Evolutionary conservation across 2,113 vertebrate genomes (phyloP).

Genomic region (Microcebus griseorufus): DNA sequence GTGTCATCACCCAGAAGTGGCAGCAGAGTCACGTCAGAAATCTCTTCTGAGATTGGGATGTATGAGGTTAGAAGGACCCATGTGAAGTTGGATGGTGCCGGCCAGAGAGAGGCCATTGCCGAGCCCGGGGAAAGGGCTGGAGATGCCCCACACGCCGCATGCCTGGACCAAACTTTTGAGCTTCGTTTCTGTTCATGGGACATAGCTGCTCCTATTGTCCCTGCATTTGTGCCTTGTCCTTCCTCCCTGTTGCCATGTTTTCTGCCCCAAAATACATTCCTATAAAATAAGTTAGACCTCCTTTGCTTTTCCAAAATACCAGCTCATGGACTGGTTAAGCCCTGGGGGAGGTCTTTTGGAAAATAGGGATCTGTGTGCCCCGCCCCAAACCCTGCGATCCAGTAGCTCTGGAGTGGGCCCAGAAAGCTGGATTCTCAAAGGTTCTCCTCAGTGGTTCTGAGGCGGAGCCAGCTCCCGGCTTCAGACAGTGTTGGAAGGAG

Average conservation of each 20-base stretch:
- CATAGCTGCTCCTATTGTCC: not conserved
- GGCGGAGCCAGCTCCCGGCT: not conserved
- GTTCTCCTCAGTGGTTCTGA: not conserved
- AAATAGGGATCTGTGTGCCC: not conserved
- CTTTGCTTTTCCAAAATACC: not conserved
- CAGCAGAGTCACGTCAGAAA: not conserved
- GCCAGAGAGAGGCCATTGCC: not conserved
- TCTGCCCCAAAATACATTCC: not conserved
- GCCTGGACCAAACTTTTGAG: not conserved
- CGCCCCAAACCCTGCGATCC: not conserved
- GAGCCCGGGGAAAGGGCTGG: not conserved
- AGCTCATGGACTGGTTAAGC: not conserved
- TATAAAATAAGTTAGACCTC: not conserved
- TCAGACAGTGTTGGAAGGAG: not conserved
- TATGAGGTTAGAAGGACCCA: not conserved
- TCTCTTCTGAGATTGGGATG: not conserved
- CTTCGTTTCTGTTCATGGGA: not conserved
- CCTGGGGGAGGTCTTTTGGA: not conserved
- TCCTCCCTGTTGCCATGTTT: not conserved
- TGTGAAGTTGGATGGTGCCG: not conserved
- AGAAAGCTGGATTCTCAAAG: not conserved
- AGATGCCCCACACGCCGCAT: too few species aligned
- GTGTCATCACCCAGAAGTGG: not conserved
- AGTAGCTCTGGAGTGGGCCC: not conserved
- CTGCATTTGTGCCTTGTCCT: not conserved